Percentiles rank a stretch among this genome's conserved stretches.
These are phyloP conservation scores for Mechanitis mazaeus DNA, from an alignment of 2,888 invertebrate genomes.

Conservation along the genomic window DNA sequence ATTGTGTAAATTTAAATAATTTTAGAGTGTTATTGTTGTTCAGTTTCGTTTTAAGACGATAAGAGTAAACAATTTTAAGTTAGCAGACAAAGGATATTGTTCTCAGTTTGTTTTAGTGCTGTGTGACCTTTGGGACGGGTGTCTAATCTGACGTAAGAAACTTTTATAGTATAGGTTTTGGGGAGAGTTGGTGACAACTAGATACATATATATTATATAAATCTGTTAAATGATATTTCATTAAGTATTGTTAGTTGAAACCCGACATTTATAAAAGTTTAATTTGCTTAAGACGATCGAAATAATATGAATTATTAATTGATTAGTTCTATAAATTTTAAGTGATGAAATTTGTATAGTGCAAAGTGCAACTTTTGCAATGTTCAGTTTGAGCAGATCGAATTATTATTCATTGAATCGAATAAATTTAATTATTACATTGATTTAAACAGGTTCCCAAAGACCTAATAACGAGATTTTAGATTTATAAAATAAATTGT, in stretches of 20 bases:
- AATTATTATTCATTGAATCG: background rate
- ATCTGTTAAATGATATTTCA: too few species aligned
- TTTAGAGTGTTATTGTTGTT: constrained; percentile 13
- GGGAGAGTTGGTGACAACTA: background rate
- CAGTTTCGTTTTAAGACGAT: constrained; percentile 19
- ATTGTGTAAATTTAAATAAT: constrained; percentile 14
- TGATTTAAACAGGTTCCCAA: constrained; percentile 15
- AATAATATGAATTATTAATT: too few species aligned
- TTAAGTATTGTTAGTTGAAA: too few species aligned
- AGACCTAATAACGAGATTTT: constrained; percentile 24
- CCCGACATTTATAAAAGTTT: too few species aligned
- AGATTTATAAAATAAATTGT: constrained; percentile 40
- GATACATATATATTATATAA: too few species aligned
- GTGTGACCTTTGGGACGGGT: constrained; percentile 18
- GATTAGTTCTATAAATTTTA: too few species aligned
- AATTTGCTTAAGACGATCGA: too few species aligned
- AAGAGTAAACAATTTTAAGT: constrained; percentile 18
- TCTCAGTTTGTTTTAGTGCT: constrained; percentile 25
- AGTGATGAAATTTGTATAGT: background rate
- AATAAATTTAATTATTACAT: constrained; percentile 13
- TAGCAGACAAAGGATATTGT: constrained; percentile 20
- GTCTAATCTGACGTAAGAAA: background rate
- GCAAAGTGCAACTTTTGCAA: background rate
- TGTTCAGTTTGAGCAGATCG: too few species aligned
- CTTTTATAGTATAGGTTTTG: background rate